Percentiles rank a stretch among this genome's conserved stretches.
Conservation (phyloP, 2,888 invertebrate species). For the Leptinotarsa tumamoca region DNA sequence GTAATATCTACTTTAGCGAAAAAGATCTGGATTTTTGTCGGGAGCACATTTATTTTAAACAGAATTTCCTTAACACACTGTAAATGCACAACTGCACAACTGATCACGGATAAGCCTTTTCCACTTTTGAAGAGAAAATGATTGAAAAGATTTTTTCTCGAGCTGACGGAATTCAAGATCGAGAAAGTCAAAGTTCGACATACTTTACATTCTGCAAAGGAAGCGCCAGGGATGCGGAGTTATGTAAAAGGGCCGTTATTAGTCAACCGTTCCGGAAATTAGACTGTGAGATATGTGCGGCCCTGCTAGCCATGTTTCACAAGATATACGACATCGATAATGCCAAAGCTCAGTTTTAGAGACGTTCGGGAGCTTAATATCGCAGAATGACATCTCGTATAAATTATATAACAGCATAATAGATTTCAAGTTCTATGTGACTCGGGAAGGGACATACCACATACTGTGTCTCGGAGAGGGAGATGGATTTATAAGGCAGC, state of each 20-base stretch:
- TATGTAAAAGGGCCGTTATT: constrained; percentile 60
- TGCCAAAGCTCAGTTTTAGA: constrained; percentile 55
- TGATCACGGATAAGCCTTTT: no score
- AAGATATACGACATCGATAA: constrained; percentile 58
- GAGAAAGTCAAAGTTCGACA: constrained; percentile 33
- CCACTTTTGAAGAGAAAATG: no score
- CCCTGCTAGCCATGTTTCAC: constrained; percentile 56
- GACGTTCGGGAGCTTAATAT: constrained; percentile 50
- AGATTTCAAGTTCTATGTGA: constrained; percentile 49
- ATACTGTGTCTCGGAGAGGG: constrained; percentile 33
- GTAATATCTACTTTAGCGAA: no score
- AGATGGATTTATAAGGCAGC: constrained; percentile 37
- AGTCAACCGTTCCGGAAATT: constrained; percentile 61
- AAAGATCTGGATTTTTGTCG: no score
- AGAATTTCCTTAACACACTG: no score
- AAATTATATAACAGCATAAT: constrained; percentile 55
- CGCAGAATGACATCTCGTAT: constrained; percentile 57
- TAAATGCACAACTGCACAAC: no score
- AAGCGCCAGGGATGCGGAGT: constrained; percentile 51
- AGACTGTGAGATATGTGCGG: constrained; percentile 60
- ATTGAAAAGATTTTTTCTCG: not conserved
- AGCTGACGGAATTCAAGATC: constrained; percentile 1
- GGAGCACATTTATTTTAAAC: no score
- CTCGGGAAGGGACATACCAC: constrained; percentile 34
- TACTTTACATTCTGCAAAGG: constrained; percentile 53